Evolutionary conservation across 2,113 vertebrate genomes (phyloP).

Genomic region (Tachysurus vachellii): DNA sequence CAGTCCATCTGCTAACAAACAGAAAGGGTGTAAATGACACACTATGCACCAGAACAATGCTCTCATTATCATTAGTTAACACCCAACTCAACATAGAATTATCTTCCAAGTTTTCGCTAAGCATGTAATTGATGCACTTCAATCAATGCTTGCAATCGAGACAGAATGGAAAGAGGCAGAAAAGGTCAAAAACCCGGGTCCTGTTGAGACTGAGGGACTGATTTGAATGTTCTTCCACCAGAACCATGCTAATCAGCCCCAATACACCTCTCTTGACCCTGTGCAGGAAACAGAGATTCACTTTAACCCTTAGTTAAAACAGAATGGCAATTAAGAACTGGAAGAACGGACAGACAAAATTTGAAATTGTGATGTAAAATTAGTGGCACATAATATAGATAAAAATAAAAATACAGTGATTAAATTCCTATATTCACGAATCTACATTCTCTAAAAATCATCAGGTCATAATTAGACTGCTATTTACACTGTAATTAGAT

Average conservation of each 20-base stretch:
- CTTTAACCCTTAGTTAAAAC: background rate
- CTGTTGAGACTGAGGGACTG: conserved; percentile 8
- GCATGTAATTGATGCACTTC: background rate
- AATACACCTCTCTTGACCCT: background rate
- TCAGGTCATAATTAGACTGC: background rate
- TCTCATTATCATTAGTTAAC: conserved; percentile 3
- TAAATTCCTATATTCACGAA: background rate
- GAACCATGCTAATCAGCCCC: background rate
- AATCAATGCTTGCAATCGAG: background rate
- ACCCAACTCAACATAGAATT: background rate
- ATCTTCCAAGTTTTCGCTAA: conserved; percentile 2
- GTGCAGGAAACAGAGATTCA: background rate
- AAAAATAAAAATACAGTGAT: background rate
- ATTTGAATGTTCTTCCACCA: background rate
- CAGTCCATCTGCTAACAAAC: conserved; percentile 54
- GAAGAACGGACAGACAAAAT: background rate
- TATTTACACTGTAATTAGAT: background rate
- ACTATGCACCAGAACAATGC: background rate
- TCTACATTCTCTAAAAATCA: background rate
- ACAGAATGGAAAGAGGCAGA: background rate
- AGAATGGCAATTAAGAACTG: background rate
- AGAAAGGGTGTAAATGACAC: background rate
- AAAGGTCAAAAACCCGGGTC: conserved; percentile 31
- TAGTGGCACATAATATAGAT: background rate
- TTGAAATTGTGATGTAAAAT: background rate